Conservation (phyloP, 1,140 invertebrate genomes). For the Physella acuta region DNA sequence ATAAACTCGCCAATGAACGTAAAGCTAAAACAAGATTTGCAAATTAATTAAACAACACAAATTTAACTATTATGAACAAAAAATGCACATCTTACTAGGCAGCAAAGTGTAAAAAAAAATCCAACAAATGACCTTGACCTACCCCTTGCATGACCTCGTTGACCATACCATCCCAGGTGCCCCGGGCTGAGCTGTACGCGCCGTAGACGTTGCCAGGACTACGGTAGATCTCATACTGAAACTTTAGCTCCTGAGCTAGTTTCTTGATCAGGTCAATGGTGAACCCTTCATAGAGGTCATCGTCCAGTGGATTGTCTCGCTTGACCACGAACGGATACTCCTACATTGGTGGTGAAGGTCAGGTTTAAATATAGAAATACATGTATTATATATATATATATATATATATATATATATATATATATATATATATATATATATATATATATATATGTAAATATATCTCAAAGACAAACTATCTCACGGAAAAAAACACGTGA, state of each 20-base stretch:
- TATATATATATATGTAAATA: neutral
- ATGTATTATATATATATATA: neutral
- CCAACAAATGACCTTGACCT: no score
- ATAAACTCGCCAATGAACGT: no score
- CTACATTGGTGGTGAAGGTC: conserved; percentile 27
- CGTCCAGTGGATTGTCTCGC: conserved; percentile 47
- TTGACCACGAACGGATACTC: conserved; percentile 52
- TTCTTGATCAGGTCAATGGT: conserved; percentile 88
- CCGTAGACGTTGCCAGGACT: conserved; percentile 79
- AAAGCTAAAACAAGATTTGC: no score
- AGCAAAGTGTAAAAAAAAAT: no score
- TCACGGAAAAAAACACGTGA: no score
- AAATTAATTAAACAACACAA: no score
- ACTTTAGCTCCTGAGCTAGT: conserved; percentile 77
- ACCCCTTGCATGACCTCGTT: conserved; percentile 83
- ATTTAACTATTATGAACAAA: no score
- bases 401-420: neutral
- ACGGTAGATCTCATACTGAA: conserved; percentile 83
- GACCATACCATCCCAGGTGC: conserved; percentile 84
- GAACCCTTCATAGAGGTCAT: conserved; percentile 77
- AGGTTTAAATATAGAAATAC: neutral
- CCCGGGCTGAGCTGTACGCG: conserved; percentile 77
- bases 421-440: neutral
- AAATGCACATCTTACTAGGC: no score
- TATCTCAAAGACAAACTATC: no score